Evolutionary conservation across 2,797 vertebrate species (phyloP), one percentile per base, ranked within the genome.

Genomic region (Poeciliopsis gracilis): DNA sequence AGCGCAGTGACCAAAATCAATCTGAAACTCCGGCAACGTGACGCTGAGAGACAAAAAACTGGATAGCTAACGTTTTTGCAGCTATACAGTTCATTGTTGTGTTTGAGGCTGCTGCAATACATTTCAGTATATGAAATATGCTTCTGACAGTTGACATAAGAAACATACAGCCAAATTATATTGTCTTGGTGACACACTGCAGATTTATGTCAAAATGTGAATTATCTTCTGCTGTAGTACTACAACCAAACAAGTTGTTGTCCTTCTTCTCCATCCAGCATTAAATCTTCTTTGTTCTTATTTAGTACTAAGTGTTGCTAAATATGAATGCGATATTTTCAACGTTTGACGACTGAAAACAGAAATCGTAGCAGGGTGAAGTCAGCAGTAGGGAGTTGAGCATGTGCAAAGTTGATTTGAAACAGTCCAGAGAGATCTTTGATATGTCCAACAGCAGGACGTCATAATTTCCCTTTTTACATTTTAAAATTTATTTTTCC

Each of bases 241-340:
- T 12, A 0, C 53, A 55, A 55, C 4, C 10, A 55, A 25, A 11
- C 9, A 55, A 0, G 87, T 84, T 84, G 87, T 82, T 79, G 73
- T 87, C 86, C 87, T 89, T 84, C 81, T 78, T 88, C 82, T 82
- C 67, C 66, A 72, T 83, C 81, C 41, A 79, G 79, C 47, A 78
- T 45, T 43, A 53, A 69, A 76, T 82, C 59, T 63, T 43, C 57
- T 82, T 70, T 69, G 76, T 9, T 3, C 49, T 9, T 9, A 23
- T 8, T 51, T 51, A 51, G 18, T 51, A 51, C 47, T 49, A 18
- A 49, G 18, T 72, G 72, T 92, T 92, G 82, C 77, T 77, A 83
- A 89, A 90, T 73, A 79, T 5, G 76, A 67, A 47, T 74, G 79
- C 83, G 88, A 0, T 86, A 82, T 87, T 92, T 89, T 78, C 86